Evolutionary conservation across 2,888 invertebrate species (phyloP), one percentile per base, ranked within the genome.

Genomic region (Acleris sparsana): DNA sequence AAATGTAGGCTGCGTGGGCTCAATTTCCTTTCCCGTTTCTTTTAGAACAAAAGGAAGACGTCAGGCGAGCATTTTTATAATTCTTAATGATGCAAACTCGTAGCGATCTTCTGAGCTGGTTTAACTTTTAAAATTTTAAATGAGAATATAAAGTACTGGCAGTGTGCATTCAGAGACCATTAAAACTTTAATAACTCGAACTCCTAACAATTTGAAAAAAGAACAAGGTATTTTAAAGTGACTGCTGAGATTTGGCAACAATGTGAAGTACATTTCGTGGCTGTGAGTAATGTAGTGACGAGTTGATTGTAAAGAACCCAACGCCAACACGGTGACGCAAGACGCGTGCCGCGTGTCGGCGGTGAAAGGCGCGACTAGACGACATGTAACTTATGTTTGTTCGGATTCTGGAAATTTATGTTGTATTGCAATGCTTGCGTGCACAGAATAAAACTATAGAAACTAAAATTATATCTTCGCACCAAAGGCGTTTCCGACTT

Each of bases 341-440:
- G 74, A 68, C 67, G 69, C 70, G 60, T 63, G 68, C 69, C 71
- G 59, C 69, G 68, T 69, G 72, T 73, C 71, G 69, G 69, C 69
- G 73, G 84, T 83, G 84, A 85, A 85, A 84, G 85, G 82, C 80
- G 69, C 20, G 59, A 58, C 22, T 68, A 67, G 64, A 71, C 68
- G 49, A 66, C 66, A 60, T 72, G 61, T 63, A 70, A 66, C 51
- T 20, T 59, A 64, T 64, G 53, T 53, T 59, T 64, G 53, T 46
- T 25, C 61, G 49, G 59, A 43, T 59, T 55, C 53, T 44, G 55
- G 53, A 20, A 48, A 53, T 63, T 33, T 39, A 48, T 44, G 22
- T 53, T 39, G 3, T 5, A 29, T 52, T 29, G 18, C n/a, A 20
- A 49, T 18, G 11, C 17, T 49, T 20, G 49, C 49, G 11, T 49